Conservation (phyloP, 2,113 vertebrate genomes). For the Craseonycteris thonglongyai region DNA sequence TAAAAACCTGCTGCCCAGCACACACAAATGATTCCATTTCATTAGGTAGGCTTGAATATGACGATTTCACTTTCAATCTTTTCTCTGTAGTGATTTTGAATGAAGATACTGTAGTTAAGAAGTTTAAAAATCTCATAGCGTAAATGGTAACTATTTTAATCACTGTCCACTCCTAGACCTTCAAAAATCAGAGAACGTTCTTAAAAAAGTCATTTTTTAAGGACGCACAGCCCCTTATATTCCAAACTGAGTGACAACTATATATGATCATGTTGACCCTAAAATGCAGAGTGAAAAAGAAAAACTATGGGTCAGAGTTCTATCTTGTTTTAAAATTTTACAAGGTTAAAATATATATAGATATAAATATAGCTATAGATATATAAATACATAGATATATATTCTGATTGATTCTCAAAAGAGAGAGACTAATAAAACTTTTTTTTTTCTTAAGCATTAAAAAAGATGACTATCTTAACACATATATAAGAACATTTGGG, state of each 20-base stretch:
- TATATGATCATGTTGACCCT: background rate
- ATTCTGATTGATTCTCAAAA: background rate
- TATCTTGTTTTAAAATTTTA: background rate
- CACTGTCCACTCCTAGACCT: background rate
- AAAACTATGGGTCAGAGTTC: background rate
- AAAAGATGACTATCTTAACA: background rate
- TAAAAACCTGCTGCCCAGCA: background rate
- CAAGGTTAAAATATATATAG: background rate
- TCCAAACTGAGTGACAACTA: background rate
- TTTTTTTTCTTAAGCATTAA: background rate
- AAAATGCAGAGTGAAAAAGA: conserved; percentile 9
- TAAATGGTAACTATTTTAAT: conserved; percentile 1
- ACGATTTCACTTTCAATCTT: background rate
- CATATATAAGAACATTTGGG: background rate
- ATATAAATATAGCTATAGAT: too few species aligned
- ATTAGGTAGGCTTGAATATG: background rate
- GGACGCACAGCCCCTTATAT: background rate
- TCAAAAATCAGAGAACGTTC: background rate
- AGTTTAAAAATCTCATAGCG: background rate
- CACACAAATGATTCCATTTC: background rate
- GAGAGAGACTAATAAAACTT: background rate
- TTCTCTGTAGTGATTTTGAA: background rate
- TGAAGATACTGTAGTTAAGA: conserved; percentile 7
- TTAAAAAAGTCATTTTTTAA: background rate
- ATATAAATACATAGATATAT: too few species aligned